Evolutionary conservation across 1,140 invertebrate species (phyloP), one percentile per base, ranked within the genome.

Genomic region (Drosophila bipectinata): DNA sequence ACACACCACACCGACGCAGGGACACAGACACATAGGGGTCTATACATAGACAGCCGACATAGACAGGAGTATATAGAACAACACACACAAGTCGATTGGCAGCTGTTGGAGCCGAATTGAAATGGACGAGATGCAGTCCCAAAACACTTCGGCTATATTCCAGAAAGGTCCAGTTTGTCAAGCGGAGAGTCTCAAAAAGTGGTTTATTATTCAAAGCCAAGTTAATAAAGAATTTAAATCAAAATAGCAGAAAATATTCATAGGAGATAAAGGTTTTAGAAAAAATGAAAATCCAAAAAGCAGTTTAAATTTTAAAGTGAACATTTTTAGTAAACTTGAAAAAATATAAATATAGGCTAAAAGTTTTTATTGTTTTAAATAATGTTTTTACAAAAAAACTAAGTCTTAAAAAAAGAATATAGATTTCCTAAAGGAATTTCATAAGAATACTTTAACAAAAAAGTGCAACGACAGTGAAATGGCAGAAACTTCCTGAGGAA

Each of bases 31-130:
- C 15, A 64, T 32, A 21, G n/a, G 24, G 3, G 21, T n/a, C 47
- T 10, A 15, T 18, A 41, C 30, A 28, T 28, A 7, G 26, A 28
- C 26, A 28, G 5, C 6, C 26, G 26, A 28, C 26, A 28, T 10
- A 32, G 9, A 32, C 32, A 32, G 32, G 32, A 10, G 49, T 26
- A 37, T 68, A n/a, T 69, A 30, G 26, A 39, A 26, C 39, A 28
- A 18, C 47, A 62, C 47, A 62, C 48, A 68, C 47, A 44, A 68
- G 66, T 69, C 52, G 63, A 51, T 32, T 73, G 71, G 71, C 71
- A 73, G 71, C 71, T 73, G 71, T 73, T 72, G 59, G 58, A 45
- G 21, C 58, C 58, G 45, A 73, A 32, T 24, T 12, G 6, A 63
- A 49, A 28, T 54, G 48, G 24, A 52, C 69, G 45, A 52, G 63